A percentile compares a stretch with the other conserved stretches of the same genome.
These are phyloP conservation scores for Zosterops borbonicus DNA, from an alignment of 2,113 vertebrate genomes.

Conservation along the genomic window DNA sequence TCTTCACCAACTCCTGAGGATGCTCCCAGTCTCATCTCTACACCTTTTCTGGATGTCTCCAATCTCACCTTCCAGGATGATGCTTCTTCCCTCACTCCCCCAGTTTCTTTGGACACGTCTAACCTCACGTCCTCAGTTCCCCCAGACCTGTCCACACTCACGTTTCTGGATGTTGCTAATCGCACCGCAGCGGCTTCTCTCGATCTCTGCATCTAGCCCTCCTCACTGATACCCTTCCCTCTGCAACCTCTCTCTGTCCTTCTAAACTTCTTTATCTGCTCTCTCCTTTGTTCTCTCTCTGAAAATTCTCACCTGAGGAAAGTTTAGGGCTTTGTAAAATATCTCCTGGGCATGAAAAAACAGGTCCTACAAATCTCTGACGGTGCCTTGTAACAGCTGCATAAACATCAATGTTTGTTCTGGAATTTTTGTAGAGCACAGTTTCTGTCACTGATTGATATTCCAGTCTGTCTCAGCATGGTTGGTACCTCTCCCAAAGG, in stretches of 20 bases:
- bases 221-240: background rate
- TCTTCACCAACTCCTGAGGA: background rate
- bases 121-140: background rate
- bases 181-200: background rate
- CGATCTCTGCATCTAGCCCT: slow-evolving; percentile 16
- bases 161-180: slow-evolving; percentile 45
- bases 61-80: background rate
- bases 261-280: background rate
- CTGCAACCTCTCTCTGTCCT: background rate
- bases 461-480: background rate
- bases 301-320: background rate
- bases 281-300: background rate
- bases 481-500: background rate
- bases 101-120: slow-evolving; percentile 20
- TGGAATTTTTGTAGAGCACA: background rate
- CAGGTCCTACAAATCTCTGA: background rate
- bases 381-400: slow-evolving; percentile 28
- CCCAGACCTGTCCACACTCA: slow-evolving; percentile 13
- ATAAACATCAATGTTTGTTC: background rate
- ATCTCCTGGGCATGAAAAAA: background rate
- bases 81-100: background rate
- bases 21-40: background rate
- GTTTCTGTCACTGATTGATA: background rate
- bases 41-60: slow-evolving; percentile 10
- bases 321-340: background rate